phyloP scores from a whole-genome alignment of 2,113 vertebrate species.

The Eidolon helvum region DNA sequence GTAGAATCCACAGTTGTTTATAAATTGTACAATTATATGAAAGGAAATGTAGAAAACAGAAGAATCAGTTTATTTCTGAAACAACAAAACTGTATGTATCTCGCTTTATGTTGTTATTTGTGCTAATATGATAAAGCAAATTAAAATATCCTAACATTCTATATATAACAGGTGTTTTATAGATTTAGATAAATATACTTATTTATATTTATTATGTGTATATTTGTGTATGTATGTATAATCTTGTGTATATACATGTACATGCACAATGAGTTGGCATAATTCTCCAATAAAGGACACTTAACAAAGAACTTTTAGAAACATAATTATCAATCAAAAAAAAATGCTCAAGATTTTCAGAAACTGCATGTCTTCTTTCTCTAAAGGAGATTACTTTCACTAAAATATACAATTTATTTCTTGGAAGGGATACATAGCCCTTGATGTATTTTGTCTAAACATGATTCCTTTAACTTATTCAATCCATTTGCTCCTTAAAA shows the following conservation, averaged over 20 bases:
- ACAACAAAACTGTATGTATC: neutral
- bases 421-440: neutral
- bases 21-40: neutral
- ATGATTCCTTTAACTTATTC: neutral
- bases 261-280: neutral
- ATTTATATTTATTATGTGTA: neutral
- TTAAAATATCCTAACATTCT: neutral
- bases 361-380: neutral
- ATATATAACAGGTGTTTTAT: neutral
- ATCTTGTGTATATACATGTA: neutral
- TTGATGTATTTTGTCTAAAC: neutral
- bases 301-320: neutral
- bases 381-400: neutral
- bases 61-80: neutral
- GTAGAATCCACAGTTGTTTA: neutral
- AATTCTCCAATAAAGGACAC: neutral
- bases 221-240: neutral
- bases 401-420: neutral
- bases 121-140: neutral
- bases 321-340: neutral
- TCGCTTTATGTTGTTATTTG: neutral
- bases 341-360: neutral
- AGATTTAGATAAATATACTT: neutral
- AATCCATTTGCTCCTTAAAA: neutral
- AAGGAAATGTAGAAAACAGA: neutral